Percentiles rank a stretch among this genome's conserved stretches.
These are phyloP conservation scores for Mohoua ochrocephala DNA, from an alignment of 2,113 vertebrate genomes.

Conservation along the genomic window DNA sequence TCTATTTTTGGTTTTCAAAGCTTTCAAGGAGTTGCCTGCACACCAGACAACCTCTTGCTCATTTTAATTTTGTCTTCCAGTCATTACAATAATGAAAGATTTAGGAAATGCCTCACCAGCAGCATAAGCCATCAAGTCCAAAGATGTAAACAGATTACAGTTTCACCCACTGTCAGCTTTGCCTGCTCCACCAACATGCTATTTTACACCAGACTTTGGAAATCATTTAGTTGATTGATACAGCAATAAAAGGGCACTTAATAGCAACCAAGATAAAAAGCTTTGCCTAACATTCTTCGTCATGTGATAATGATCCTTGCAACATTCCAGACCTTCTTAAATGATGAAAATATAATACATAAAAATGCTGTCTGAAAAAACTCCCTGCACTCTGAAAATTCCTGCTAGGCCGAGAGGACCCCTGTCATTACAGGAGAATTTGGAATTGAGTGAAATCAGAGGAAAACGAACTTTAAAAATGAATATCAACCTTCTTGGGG, in stretches of 20 bases:
- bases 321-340: conserved; percentile 29
- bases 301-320: conserved; percentile 39
- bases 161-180: conserved; percentile 46
- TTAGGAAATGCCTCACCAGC: conserved; percentile 26
- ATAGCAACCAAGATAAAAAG: conserved; percentile 64
- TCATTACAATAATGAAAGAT: conserved; percentile 26
- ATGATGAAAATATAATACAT: background rate
- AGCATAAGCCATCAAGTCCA: conserved; percentile 4
- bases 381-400: background rate
- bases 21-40: background rate
- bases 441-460: background rate
- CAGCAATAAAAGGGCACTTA: conserved; percentile 67
- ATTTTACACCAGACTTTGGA: conserved; percentile 59
- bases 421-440: background rate
- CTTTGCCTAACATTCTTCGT: conserved; percentile 46
- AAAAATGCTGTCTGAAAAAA: conserved; percentile 29
- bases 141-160: conserved; percentile 56
- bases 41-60: background rate
- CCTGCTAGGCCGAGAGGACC: background rate
- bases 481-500: rapidly evolving
- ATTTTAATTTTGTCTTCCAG: conserved; percentile 28
- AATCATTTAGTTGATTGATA: conserved; percentile 70
- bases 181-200: conserved; percentile 2
- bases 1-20: background rate
- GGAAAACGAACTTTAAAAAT: background rate